phyloP scores from a whole-genome alignment of 2,113 vertebrate species.

The Mungos mungo region DNA sequence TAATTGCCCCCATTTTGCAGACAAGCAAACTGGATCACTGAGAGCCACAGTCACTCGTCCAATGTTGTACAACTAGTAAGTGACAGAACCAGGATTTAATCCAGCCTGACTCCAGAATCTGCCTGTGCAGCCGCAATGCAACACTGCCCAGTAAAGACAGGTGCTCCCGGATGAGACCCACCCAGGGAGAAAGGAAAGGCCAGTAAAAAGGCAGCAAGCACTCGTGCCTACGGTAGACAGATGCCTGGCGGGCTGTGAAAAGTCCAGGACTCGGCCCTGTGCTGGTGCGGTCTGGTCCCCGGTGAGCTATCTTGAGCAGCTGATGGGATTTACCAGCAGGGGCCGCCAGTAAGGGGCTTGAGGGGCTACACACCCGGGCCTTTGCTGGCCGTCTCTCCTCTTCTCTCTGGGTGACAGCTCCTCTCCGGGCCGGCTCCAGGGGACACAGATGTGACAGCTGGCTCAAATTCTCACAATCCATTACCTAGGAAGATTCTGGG shows the following conservation, averaged over 20 bases:
- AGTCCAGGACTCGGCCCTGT: no score
- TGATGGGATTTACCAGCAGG: background rate
- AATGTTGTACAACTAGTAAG: background rate
- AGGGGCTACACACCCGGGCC: background rate
- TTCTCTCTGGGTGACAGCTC: background rate
- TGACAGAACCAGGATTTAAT: background rate
- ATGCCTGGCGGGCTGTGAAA: background rate
- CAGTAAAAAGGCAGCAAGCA: fast-evolving
- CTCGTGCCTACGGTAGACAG: background rate
- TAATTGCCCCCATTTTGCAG: background rate
- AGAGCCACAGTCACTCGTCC: background rate
- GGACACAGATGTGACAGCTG: background rate
- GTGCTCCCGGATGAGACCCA: background rate
- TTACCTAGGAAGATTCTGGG: background rate
- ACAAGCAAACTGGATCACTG: background rate
- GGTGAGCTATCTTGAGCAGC: fast-evolving
- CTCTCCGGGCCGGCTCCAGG: background rate
- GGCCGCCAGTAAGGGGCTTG: background rate
- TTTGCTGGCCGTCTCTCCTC: background rate
- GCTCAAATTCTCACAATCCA: background rate
- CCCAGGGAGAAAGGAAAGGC: background rate
- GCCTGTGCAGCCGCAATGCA: background rate
- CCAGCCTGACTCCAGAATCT: background rate
- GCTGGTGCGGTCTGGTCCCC: background rate
- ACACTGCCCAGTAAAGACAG: fast-evolving